These are phyloP conservation scores for Tragelaphus oryx DNA, from an alignment of 2,797 vertebrate species.

Conservation along the genomic window DNA sequence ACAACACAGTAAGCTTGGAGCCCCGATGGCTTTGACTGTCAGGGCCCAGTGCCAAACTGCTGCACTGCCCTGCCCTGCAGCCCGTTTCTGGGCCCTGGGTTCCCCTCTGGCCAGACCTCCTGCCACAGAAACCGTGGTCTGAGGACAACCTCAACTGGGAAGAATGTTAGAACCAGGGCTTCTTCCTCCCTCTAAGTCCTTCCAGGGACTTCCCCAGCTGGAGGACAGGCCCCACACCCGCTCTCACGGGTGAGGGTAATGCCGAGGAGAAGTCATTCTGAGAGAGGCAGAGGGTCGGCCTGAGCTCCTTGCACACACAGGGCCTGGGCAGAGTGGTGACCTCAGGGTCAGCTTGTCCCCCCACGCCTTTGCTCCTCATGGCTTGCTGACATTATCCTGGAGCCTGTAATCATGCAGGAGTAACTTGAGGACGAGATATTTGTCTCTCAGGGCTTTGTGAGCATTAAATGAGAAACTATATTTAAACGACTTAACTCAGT, in stretches of 20 bases:
- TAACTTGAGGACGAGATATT: not conserved
- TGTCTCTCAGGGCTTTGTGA: not conserved
- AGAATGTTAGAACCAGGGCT: not conserved
- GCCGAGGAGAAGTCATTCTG: not conserved
- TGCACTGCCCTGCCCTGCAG: rapidly evolving
- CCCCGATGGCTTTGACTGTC: rapidly evolving
- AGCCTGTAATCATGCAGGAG: not conserved
- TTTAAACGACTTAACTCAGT: slow-evolving; percentile 6
- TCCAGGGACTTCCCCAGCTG: not conserved
- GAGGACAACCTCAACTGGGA: too few species aligned
- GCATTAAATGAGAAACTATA: slow-evolving; percentile 23
- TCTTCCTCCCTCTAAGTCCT: not conserved
- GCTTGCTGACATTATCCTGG: not conserved
- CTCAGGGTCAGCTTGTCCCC: not conserved
- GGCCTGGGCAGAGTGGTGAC: rapidly evolving
- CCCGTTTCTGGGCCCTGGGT: rapidly evolving
- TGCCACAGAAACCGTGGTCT: rapidly evolving
- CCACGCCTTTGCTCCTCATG: not conserved
- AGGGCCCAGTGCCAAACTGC: rapidly evolving
- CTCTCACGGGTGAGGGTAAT: not conserved
- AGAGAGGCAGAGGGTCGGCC: not conserved
- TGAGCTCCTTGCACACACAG: rapidly evolving
- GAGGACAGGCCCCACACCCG: too few species aligned
- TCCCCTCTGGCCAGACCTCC: rapidly evolving
- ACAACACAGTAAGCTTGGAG: not conserved